These are phyloP conservation scores for Heterotis niloticus DNA, from an alignment of 2,113 vertebrate genomes.

Conservation along the genomic window DNA sequence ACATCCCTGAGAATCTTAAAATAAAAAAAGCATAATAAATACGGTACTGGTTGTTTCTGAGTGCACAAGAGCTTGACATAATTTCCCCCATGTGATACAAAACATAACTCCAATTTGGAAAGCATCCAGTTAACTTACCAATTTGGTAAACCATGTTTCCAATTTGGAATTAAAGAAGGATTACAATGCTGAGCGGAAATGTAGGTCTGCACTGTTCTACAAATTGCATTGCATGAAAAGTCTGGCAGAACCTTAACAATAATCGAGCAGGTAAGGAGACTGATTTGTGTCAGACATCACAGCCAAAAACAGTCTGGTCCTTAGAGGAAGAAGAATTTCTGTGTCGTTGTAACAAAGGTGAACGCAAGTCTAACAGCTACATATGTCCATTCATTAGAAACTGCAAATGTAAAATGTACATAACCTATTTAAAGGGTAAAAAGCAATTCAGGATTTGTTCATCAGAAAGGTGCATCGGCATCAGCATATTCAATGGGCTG, in stretches of 20 bases:
- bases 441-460: background rate
- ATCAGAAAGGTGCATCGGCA: conserved; percentile 62
- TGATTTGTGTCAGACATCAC: conserved; percentile 11
- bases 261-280: conserved; percentile 19
- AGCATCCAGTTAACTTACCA: conserved; percentile 83
- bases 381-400: background rate
- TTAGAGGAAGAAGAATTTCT: background rate
- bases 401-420: conserved; percentile 8
- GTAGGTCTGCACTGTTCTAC: conserved; percentile 23
- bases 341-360: background rate
- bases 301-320: background rate
- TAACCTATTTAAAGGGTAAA: background rate
- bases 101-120: conserved; percentile 78
- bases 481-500: conserved; percentile 81
- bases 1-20: conserved; percentile 59
- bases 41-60: conserved; percentile 30
- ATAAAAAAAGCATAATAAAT: conserved; percentile 22
- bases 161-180: conserved; percentile 90
- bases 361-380: background rate
- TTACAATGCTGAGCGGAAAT: conserved; percentile 45
- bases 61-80: conserved; percentile 33
- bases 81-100: conserved; percentile 47
- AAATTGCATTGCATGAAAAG: background rate
- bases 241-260: conserved; percentile 12
- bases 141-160: conserved; percentile 99